These are phyloP conservation scores for Papilio protenor DNA, from an alignment of 2,888 invertebrate genomes.

Conservation along the genomic window DNA sequence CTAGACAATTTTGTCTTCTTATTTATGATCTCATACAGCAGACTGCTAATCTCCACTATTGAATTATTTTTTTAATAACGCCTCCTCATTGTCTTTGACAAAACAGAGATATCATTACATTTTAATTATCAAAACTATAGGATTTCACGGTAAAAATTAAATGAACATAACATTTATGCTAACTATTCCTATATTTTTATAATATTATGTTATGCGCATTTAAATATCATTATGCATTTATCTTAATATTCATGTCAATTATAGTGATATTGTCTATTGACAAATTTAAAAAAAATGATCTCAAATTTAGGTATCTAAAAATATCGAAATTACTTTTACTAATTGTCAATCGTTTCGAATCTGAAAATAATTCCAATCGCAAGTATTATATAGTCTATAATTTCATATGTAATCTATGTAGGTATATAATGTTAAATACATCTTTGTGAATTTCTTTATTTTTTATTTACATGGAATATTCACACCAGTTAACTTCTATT, in stretches of 20 bases:
- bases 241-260: background rate
- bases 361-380: background rate
- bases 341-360: background rate
- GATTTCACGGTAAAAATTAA: too few species aligned
- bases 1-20: background rate
- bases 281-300: slow-evolving; percentile 15
- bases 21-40: background rate
- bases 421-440: background rate
- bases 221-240: slow-evolving; percentile 20
- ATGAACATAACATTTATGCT: too few species aligned
- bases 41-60: too few species aligned
- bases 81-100: too few species aligned
- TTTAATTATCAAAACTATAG: too few species aligned
- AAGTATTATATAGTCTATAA: slow-evolving; percentile 18
- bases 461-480: background rate
- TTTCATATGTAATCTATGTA: background rate
- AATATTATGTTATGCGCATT: background rate
- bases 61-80: too few species aligned
- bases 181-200: too few species aligned
- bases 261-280: slow-evolving; percentile 29
- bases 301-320: slow-evolving; percentile 13
- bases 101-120: too few species aligned
- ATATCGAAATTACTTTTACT: background rate
- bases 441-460: background rate
- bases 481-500: background rate